A percentile compares a stretch with the other conserved stretches of the same genome.
Conservation (phyloP, 1,140 invertebrate genomes). For the Varroa destructor region DNA sequence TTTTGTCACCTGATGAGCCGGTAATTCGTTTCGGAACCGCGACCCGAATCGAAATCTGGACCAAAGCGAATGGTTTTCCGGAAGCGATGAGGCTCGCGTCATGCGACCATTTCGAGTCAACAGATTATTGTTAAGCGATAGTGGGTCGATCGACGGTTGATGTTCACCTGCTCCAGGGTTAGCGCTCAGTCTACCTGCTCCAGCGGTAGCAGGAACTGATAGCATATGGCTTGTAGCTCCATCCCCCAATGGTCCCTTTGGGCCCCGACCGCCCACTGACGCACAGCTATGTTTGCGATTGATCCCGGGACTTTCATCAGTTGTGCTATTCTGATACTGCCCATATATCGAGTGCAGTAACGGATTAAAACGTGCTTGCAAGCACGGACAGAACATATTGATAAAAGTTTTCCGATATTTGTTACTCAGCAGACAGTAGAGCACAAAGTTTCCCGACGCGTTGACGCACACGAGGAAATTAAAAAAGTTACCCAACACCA, state of each 20-base stretch:
- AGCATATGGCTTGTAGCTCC: slow-evolving; percentile 12
- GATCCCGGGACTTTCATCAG: slow-evolving; percentile 32
- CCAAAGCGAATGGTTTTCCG: slow-evolving; percentile 9
- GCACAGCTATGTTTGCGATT: slow-evolving; percentile 15
- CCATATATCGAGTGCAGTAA: slow-evolving; percentile 33
- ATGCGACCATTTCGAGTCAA: slow-evolving; percentile 14
- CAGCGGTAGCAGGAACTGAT: neutral
- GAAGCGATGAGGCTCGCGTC: slow-evolving; percentile 12
- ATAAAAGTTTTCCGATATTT: slow-evolving; percentile 59
- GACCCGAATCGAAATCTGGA: slow-evolving; percentile 3
- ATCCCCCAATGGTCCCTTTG: neutral
- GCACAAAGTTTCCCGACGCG: slow-evolving; percentile 56
- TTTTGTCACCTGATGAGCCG: neutral
- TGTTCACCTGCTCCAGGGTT: too few relatives aligned
- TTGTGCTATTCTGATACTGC: slow-evolving; percentile 33
- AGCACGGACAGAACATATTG: slow-evolving; percentile 49
- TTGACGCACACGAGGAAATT: slow-evolving; percentile 58
- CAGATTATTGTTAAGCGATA: too few relatives aligned
- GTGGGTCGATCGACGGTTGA: too few relatives aligned
- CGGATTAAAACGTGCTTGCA: slow-evolving; percentile 32
- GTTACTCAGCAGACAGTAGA: slow-evolving; percentile 61
- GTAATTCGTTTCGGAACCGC: neutral
- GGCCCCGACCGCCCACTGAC: neutral
- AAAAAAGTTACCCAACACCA: slow-evolving; percentile 54
- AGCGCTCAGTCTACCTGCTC: too few relatives aligned